Percentiles rank a stretch among this genome's conserved stretches.
These are phyloP conservation scores for Neosilurus mollespiculum DNA, from an alignment of 2,797 vertebrate species.

Conservation along the genomic window DNA sequence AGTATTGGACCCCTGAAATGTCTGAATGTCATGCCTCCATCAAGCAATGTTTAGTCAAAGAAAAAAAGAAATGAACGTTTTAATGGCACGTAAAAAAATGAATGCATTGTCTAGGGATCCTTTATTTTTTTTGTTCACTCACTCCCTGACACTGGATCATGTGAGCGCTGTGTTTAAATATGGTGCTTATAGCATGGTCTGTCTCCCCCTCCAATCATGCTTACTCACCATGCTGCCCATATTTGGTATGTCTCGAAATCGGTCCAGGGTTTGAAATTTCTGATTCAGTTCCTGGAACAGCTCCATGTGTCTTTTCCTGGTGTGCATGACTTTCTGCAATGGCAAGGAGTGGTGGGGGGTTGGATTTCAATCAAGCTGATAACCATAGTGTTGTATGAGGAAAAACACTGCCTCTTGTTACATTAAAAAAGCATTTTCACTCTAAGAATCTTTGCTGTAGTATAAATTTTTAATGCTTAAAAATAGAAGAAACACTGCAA, in stretches of 20 bases:
- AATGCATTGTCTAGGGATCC: slow-evolving; percentile 61
- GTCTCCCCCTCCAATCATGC: slow-evolving; percentile 27
- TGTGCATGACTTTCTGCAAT: slow-evolving; percentile 99
- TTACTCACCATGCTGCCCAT: slow-evolving; percentile 98
- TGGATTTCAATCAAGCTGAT: slow-evolving; percentile 60
- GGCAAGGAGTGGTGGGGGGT: slow-evolving; percentile 70
- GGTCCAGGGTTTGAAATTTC: slow-evolving; percentile 99
- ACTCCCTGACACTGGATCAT: slow-evolving; percentile 59
- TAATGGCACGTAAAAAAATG: slow-evolving; percentile 59
- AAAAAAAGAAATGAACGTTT: slow-evolving; percentile 64
- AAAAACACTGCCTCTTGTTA: slow-evolving; percentile 50
- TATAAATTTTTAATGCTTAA: slow-evolving; percentile 15
- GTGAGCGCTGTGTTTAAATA: slow-evolving; percentile 56
- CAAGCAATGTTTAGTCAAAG: slow-evolving; percentile 69
- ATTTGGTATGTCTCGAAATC: slow-evolving; percentile 99
- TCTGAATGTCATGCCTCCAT: slow-evolving; percentile 67
- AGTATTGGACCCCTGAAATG: slow-evolving; percentile 26
- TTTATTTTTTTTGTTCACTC: slow-evolving; percentile 71
- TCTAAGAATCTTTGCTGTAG: slow-evolving; percentile 10
- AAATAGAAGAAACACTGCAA: slow-evolving; percentile 34
- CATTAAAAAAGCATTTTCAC: slow-evolving; percentile 37
- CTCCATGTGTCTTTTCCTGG: slow-evolving; percentile 99
- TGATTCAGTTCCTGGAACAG: slow-evolving; percentile 99
- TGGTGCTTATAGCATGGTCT: slow-evolving; percentile 52
- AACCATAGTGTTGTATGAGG: slow-evolving; percentile 55